These are phyloP conservation scores for Botia almorhae DNA, from an alignment of 2,797 vertebrate species.

Conservation along the genomic window DNA sequence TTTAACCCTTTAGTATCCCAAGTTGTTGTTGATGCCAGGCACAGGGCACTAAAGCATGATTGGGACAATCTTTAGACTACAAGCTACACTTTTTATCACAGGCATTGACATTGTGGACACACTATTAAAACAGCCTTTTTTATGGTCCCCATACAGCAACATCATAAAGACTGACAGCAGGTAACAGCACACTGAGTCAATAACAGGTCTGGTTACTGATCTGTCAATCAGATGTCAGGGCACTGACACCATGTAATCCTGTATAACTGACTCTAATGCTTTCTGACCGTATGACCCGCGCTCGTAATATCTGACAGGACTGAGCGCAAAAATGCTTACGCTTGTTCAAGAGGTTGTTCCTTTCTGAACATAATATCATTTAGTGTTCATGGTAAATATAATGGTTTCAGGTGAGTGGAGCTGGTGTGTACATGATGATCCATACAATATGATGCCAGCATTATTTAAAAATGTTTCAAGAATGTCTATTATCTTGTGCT, in stretches of 20 bases:
- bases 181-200: slow-evolving; percentile 23
- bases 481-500: too few species aligned
- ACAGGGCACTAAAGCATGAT: too few species aligned
- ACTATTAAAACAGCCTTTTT: neutral
- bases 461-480: too few species aligned
- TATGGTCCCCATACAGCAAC: neutral
- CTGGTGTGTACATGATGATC: too few species aligned
- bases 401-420: neutral
- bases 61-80: neutral
- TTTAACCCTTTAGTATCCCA: too few species aligned
- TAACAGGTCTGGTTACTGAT: slow-evolving; percentile 30
- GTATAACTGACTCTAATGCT: slow-evolving; percentile 22
- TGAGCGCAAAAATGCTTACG: neutral
- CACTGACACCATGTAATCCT: slow-evolving; percentile 19
- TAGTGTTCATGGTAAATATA: neutral
- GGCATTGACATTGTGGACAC: slow-evolving; percentile 14
- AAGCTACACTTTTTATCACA: neutral
- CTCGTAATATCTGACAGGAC: neutral
- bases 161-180: slow-evolving; percentile 19
- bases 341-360: neutral
- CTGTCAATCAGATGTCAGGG: slow-evolving; percentile 39
- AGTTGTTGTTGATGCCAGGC: too few species aligned
- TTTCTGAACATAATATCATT: slow-evolving; percentile 6
- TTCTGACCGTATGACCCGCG: slow-evolving; percentile 15
- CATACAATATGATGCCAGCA: too few species aligned